Conservation (phyloP, 2,888 invertebrate species). For the Galeruca laticollis region DNA sequence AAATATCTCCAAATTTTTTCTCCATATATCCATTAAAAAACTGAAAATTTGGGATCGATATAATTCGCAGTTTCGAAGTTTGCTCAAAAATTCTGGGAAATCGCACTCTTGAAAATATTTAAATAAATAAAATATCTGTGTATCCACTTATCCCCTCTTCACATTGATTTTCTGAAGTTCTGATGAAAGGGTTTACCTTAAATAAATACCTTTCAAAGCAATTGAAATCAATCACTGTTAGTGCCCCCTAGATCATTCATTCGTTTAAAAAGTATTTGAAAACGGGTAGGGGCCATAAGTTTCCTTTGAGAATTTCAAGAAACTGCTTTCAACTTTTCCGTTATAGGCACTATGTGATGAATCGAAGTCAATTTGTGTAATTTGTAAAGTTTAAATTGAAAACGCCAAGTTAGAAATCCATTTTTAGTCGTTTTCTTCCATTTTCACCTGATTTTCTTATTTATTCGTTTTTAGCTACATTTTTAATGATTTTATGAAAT, state of each 20-base stretch:
- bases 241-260: conserved; percentile 13
- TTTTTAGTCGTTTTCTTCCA: conserved; percentile 28
- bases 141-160: too few relatives aligned
- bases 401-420: conserved; percentile 45
- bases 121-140: too few relatives aligned
- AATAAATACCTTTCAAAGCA: not conserved
- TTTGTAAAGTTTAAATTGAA: conserved; percentile 52
- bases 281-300: conserved; percentile 7
- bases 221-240: conserved; percentile 22
- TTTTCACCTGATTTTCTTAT: conserved; percentile 12
- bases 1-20: too few relatives aligned
- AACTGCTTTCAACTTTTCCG: conserved; percentile 27
- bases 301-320: conserved; percentile 8
- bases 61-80: too few relatives aligned
- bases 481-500: conserved; percentile 25
- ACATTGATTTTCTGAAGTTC: not conserved
- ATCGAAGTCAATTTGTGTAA: conserved; percentile 45
- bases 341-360: conserved; percentile 26
- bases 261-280: conserved; percentile 16
- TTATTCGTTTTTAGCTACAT: conserved; percentile 8
- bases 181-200: not conserved
- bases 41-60: too few relatives aligned
- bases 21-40: too few relatives aligned
- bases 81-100: too few relatives aligned
- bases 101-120: too few relatives aligned